Conservation (phyloP, 2,797 vertebrate genomes). For the Rhinoraja longicauda region DNA sequence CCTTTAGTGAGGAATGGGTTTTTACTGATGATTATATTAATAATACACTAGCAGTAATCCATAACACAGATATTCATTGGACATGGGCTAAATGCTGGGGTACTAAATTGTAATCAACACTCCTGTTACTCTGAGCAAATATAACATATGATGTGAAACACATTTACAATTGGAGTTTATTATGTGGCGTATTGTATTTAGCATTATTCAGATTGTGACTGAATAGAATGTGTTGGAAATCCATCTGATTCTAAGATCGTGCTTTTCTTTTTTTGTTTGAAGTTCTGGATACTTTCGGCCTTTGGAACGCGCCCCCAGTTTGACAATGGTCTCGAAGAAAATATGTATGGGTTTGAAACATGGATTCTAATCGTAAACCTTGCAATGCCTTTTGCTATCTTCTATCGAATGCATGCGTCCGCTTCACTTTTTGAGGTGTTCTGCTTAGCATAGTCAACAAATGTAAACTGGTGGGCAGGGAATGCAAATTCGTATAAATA, state of each 20-base stretch:
- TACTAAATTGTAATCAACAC: background rate
- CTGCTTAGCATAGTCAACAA: conserved; percentile 55
- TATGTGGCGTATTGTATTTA: background rate
- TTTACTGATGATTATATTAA: background rate
- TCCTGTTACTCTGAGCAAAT: background rate
- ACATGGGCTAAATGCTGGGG: background rate
- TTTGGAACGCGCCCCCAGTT: conserved; percentile 93
- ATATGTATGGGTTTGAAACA: conserved; percentile 81
- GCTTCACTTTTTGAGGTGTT: conserved; percentile 91
- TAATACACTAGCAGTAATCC: background rate
- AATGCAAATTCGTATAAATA: background rate
- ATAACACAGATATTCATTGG: background rate
- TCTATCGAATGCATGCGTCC: conserved; percentile 95
- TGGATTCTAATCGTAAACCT: conserved; percentile 95
- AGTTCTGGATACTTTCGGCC: conserved; percentile 93
- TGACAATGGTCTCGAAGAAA: conserved; percentile 84
- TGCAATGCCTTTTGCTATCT: conserved; percentile 88
- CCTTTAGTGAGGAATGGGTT: background rate
- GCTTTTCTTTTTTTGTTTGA: conserved; percentile 43
- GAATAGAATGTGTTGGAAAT: too few species aligned
- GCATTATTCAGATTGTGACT: background rate
- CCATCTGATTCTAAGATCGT: conserved; percentile 8
- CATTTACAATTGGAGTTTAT: background rate
- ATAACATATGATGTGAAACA: background rate
- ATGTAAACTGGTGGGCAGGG: too few species aligned